Evolutionary conservation across 2,113 vertebrate genomes (phyloP), one percentile per base, ranked within the genome.

Genomic region (Callaeas wilsoni): DNA sequence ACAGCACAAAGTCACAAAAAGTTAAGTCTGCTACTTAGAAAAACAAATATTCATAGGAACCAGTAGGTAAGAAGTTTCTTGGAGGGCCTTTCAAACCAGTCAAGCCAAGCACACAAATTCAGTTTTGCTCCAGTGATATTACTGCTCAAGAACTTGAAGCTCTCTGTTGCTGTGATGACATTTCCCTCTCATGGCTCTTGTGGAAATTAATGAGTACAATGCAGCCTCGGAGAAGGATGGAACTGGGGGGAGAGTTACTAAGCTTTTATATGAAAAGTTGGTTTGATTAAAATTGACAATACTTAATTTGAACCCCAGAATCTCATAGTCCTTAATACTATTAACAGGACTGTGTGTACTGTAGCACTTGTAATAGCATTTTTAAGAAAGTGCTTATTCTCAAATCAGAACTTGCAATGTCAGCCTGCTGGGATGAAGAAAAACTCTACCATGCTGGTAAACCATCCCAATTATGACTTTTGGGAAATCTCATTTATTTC

Each of bases 161-260:
- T n/a, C 27, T 65, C 50, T 26, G 2, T 15, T 35, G 41, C 33
- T 65, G 8, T 14, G 68, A 68, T 9, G 35, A 47, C 29, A 73
- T 55, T n/a, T 73, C 39, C 29, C 23, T 70, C 63, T 15, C 26
- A 21, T 15, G 20, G 63, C 22, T 93, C 67, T 83, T 60, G 10
- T 29, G 23, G 11, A 63, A 53, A 29, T 50, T 52, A 65, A 59
- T 26, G 33, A 86, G 20, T n/a, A 94, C 85, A 87, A 88, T 46
- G 8, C 15, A 90, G 17, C 6, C 7, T 29, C 46, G 13, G 6
- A 33, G 13, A 10, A 9, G 20, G 3, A 30, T 7, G 15, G 7
- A 67, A 22, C 6, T 25, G 13, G 9, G 11, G 1, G 2, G 0
- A 29, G 16, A 41, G 20, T 49, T 64, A 13, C 3, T 30, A n/a